Percentiles rank a stretch among this genome's conserved stretches.
These are phyloP conservation scores for Lepidochrysops patricia DNA, from an alignment of 2,888 invertebrate genomes.

Conservation along the genomic window DNA sequence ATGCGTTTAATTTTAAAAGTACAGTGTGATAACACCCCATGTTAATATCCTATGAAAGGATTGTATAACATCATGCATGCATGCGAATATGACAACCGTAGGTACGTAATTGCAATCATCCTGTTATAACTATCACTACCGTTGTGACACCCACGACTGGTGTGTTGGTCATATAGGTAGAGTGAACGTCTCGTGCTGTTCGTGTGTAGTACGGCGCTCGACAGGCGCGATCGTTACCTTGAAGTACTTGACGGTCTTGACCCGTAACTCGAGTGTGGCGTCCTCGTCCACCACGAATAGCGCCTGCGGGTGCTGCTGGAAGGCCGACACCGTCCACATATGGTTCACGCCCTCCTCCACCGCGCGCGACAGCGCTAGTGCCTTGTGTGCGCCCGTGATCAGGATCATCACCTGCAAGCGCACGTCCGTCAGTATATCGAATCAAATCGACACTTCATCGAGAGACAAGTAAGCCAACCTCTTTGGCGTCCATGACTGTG, in stretches of 20 bases:
- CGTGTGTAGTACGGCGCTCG: background rate
- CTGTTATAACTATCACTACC: no score
- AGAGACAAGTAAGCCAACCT: no score
- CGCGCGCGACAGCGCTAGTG: conserved; percentile 96
- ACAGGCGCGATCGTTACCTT: conserved; percentile 74
- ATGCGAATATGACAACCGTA: no score
- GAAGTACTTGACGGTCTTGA: conserved; percentile 99
- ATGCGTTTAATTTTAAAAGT: no score
- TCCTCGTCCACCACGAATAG: conserved; percentile 98
- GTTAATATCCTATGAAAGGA: no score
- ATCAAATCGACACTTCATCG: background rate
- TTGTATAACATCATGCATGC: no score
- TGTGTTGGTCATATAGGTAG: no score
- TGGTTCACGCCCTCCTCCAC: conserved; percentile 99
- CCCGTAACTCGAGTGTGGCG: conserved; percentile 95
- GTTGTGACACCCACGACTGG: no score
- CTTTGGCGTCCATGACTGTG: conserved; percentile 98
- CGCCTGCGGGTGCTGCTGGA: conserved; percentile 95
- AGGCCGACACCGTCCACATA: conserved; percentile 99
- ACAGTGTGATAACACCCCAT: no score
- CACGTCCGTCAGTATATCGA: background rate
- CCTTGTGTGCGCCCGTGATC: conserved; percentile 96
- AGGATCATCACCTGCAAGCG: conserved; percentile 89
- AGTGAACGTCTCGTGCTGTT: background rate
- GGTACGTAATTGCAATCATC: no score